Evolutionary conservation across 1,140 invertebrate genomes (phyloP), one percentile per base, ranked within the genome.

Genomic region (Neoseiulus cucumeris): DNA sequence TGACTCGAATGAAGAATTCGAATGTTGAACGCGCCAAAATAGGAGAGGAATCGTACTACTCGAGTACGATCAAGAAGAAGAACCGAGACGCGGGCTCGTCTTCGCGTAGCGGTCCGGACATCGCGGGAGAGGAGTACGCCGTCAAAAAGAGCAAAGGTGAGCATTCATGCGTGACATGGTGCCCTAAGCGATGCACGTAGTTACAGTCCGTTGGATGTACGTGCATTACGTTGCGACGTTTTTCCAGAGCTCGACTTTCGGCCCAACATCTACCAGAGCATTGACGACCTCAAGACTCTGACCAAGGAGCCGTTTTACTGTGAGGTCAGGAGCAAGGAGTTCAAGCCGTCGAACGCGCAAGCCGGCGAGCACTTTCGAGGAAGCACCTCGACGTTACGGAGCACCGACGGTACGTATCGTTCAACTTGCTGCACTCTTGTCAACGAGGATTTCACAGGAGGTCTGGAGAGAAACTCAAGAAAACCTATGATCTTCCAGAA

Each of bases 271-370:
- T 91, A 91, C 72, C 82, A 89, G 67, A 84, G 82, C 69, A 84
- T 87, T 67, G 84, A 86, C 45, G 83, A 85, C 68, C 76, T 83
- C 51, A 82, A 84, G 64, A 85, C 83, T 70, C 71, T 83, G 14
- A 64, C 67, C 14, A 70, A 70, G 42, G 87, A 91, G 69, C 89
- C 91, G 73, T 82, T 91, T 0, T 93, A 93, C 72, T 88, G 91
- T 74, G 89, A 93, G 76, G 90, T 92, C 22, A 25, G 22, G 4
- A 33, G 22, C 51, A n/a, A 59, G 6, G 25, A 59, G 51, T 33
- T 25, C 14, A 25, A 59, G 22, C 25, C 17, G 22, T 59, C 51
- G 14, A 59, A 59, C 22, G 14, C 12, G 25, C 14, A 17, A 14
- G 51, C 51, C 6, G 51, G 14, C 33, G 51, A 59, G 51, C 33